A percentile compares a stretch with the other conserved stretches of the same genome.
Conservation (phyloP, 2,888 invertebrate genomes). For the Eupeodes latifasciatus region DNA sequence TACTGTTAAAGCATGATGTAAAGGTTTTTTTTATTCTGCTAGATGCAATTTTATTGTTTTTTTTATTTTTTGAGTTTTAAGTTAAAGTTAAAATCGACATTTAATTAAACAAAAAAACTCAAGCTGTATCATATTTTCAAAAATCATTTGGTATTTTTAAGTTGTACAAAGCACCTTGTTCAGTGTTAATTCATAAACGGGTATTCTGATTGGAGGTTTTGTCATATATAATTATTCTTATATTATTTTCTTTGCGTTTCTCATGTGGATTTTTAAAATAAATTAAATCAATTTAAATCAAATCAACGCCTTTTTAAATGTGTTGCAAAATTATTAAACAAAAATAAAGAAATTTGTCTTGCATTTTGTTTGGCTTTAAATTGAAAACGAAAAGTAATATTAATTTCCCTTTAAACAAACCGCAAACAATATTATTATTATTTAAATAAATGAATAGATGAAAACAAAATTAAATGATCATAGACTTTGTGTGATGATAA, state of each 20-base stretch:
- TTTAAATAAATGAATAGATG: not conserved
- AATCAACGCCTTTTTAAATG: conserved; percentile 7
- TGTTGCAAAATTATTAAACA: conserved; percentile 39
- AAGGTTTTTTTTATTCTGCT: conserved; percentile 56
- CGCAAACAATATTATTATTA: not conserved
- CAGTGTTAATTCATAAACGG: conserved; percentile 50
- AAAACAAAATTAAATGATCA: conserved; percentile 81
- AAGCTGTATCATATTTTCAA: conserved; percentile 71
- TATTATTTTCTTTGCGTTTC: conserved; percentile 49
- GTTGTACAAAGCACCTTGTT: conserved; percentile 67
- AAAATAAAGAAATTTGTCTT: conserved; percentile 42
- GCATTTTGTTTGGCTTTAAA: conserved; percentile 48
- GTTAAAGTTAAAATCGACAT: conserved; percentile 19
- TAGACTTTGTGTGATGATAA: conserved; percentile 77
- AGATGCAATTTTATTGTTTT: conserved; percentile 47
- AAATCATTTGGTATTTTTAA: conserved; percentile 73
- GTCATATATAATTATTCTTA: not conserved
- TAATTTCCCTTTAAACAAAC: conserved; percentile 16
- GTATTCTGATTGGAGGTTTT: conserved; percentile 53
- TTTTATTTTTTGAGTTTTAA: conserved; percentile 53
- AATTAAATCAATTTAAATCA: conserved; percentile 6
- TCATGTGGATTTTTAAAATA: conserved; percentile 18
- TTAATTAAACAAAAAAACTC: conserved; percentile 29
- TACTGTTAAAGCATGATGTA: conserved; percentile 62
- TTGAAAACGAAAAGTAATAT: not conserved